phyloP scores from a whole-genome alignment of 2,888 invertebrate genomes.

The Acleris laterana region DNA sequence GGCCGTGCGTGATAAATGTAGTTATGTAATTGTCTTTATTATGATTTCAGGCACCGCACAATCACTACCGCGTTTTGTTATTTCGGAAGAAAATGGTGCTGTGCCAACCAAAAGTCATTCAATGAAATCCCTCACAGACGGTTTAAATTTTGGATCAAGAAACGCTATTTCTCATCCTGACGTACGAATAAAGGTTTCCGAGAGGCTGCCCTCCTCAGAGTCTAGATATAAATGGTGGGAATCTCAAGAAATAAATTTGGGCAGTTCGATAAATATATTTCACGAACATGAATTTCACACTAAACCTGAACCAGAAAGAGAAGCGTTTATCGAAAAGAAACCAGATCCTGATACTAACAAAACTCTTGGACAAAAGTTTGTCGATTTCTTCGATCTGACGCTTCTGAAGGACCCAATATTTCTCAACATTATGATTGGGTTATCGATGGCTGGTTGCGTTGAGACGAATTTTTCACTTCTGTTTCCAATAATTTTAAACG shows the following conservation, averaged over 20 bases:
- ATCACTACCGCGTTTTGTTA: slow-evolving; percentile 53
- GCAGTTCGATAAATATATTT: slow-evolving; percentile 86
- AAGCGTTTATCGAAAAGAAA: slow-evolving; percentile 37
- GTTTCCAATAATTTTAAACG: slow-evolving; percentile 87
- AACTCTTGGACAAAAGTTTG: slow-evolving; percentile 59
- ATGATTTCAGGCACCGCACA: slow-evolving; percentile 52
- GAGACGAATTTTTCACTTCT: slow-evolving; percentile 88
- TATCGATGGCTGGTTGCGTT: slow-evolving; percentile 87
- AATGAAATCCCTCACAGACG: slow-evolving; percentile 66
- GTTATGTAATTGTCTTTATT: background rate
- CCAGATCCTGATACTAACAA: slow-evolving; percentile 50
- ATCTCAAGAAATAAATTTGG: slow-evolving; percentile 83
- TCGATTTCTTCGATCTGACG: slow-evolving; percentile 86
- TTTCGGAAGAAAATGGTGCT: slow-evolving; percentile 53
- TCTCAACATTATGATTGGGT: slow-evolving; percentile 87
- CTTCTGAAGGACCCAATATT: slow-evolving; percentile 87
- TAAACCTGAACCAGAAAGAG: slow-evolving; percentile 50
- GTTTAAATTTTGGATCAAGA: slow-evolving; percentile 60
- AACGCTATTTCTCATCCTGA: slow-evolving; percentile 77
- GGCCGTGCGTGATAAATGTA: too few relatives aligned
- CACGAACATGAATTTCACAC: slow-evolving; percentile 50
- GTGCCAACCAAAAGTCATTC: slow-evolving; percentile 66
- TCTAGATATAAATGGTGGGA: slow-evolving; percentile 83
- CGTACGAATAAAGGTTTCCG: slow-evolving; percentile 59
- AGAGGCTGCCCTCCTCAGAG: slow-evolving; percentile 50